phyloP scores from a whole-genome alignment of 2,797 vertebrate species.

The Bradypus variegatus region DNA sequence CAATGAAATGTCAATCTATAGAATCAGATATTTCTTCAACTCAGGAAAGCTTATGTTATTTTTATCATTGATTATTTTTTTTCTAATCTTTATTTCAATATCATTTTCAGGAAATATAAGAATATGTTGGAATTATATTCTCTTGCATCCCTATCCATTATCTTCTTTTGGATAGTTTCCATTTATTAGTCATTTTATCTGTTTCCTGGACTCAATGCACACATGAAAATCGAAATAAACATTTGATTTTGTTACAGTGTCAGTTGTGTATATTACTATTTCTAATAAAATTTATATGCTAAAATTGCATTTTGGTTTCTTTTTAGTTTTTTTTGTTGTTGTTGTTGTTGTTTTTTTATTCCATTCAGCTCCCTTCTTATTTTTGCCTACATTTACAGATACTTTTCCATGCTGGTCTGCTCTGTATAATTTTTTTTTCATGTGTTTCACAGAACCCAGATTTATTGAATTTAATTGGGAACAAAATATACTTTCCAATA shows the following conservation, averaged over 20 bases:
- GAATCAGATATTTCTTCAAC: not conserved
- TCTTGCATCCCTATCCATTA: not conserved
- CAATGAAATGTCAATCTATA: not conserved
- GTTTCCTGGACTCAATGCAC: not conserved
- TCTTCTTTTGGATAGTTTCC: not conserved
- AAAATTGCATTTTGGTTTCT: not conserved
- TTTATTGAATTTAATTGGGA: not conserved
- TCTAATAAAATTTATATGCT: not conserved
- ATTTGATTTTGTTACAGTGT: not conserved
- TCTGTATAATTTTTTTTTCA: not conserved
- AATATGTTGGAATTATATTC: not conserved
- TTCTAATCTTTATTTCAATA: not conserved
- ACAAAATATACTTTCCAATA: not conserved
- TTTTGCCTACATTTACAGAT: not conserved
- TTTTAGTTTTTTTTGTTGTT: not conserved
- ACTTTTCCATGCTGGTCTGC: not conserved
- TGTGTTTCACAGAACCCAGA: not conserved
- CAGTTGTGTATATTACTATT: not conserved
- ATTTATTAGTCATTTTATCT: not conserved
- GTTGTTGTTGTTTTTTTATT: not conserved
- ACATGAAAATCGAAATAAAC: not conserved
- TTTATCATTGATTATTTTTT: not conserved
- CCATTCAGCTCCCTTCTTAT: not conserved
- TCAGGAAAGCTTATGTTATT: not conserved
- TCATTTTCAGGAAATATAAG: not conserved